Percentiles rank a stretch among this genome's conserved stretches.
Conservation (phyloP, 2,113 vertebrate species). For the Melanocharis versteri region DNA sequence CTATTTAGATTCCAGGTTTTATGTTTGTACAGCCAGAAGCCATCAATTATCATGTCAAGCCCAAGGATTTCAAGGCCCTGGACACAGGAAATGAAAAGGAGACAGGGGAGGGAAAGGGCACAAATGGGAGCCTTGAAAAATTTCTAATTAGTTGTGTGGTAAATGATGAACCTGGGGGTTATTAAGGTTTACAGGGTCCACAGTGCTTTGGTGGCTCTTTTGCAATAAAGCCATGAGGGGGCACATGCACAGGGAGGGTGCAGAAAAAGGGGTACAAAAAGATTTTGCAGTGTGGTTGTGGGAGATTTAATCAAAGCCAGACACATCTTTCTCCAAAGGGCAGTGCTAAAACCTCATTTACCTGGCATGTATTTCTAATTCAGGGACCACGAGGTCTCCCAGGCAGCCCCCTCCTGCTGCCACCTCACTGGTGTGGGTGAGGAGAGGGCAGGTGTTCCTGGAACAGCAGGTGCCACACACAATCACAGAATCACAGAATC, state of each 20-base stretch:
- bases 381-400: background rate
- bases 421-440: background rate
- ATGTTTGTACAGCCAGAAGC: constrained; percentile 21
- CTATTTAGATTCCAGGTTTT: constrained; percentile 33
- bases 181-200: background rate
- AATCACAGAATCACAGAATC: too few relatives aligned
- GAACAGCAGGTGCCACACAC: background rate
- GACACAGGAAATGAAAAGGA: constrained; percentile 21
- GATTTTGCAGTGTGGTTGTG: background rate
- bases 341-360: background rate
- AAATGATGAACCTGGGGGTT: background rate
- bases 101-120: background rate
- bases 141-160: background rate
- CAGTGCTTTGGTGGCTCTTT: background rate
- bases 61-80: constrained; percentile 7
- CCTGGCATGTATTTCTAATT: background rate
- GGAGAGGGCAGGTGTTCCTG: background rate
- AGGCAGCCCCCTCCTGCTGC: background rate
- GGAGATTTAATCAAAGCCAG: background rate
- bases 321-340: background rate
- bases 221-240: background rate
- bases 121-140: background rate
- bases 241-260: too few relatives aligned
- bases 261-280: background rate
- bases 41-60: background rate